Percentiles rank a stretch among this genome's conserved stretches.
Conservation (phyloP, 2,888 invertebrate genomes). For the Stenotaenia linearis region DNA sequence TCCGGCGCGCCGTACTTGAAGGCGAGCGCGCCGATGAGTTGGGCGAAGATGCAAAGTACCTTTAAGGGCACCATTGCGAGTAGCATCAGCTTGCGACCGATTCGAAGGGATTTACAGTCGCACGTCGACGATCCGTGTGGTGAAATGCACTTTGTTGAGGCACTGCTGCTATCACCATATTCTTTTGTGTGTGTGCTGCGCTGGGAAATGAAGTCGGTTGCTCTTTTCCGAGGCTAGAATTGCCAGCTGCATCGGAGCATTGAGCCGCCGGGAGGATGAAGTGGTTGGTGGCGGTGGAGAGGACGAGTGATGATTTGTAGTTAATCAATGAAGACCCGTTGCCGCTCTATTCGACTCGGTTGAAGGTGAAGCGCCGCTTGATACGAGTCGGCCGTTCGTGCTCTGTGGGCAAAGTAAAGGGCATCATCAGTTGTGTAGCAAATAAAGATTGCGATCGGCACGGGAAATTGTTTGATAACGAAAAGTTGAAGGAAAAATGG, state of each 20-base stretch:
- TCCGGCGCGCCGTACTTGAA: conserved; percentile 74
- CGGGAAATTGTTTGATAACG: conserved; percentile 1
- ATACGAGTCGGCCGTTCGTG: conserved; percentile 2
- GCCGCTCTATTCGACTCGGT: conserved; percentile 26
- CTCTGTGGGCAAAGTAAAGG: conserved; percentile 24
- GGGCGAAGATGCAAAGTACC: background rate
- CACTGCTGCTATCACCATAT: conserved; percentile 14
- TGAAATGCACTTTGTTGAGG: conserved; percentile 12
- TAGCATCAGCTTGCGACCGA: background rate
- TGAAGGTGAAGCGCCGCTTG: conserved; percentile 7
- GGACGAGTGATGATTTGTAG: conserved; percentile 23
- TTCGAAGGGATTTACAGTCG: background rate
- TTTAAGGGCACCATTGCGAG: conserved; percentile 17
- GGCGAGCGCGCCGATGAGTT: conserved; percentile 27
- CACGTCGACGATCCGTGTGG: background rate
- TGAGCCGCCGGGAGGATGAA: conserved; percentile 3
- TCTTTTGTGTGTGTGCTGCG: background rate
- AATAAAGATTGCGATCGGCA: conserved; percentile 10
- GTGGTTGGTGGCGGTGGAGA: conserved; percentile 21
- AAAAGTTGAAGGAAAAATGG: background rate
- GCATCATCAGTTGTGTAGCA: conserved; percentile 1
- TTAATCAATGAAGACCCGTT: conserved; percentile 22
- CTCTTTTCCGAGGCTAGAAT: background rate
- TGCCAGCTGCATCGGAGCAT: conserved; percentile 7
- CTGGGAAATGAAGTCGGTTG: background rate